phyloP scores from a whole-genome alignment of 2,888 invertebrate species.

The Hyppa rectilinea region DNA sequence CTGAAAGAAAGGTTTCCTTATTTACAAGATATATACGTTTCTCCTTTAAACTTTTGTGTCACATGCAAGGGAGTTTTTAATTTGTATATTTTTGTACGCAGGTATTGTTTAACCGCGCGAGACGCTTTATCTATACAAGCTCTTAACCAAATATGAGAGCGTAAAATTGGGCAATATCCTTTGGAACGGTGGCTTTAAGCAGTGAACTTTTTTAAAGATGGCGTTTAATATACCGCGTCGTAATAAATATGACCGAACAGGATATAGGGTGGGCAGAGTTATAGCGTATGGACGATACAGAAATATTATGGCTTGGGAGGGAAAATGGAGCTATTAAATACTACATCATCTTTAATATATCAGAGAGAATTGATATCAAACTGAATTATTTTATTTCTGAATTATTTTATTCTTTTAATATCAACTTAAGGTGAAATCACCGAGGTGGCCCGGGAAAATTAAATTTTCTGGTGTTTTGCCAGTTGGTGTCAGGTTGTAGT shows the following conservation, averaged over 20 bases:
- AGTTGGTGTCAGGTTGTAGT: no score
- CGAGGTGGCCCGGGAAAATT: no score
- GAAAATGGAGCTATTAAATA: slow-evolving; percentile 22
- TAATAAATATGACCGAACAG: slow-evolving; percentile 59
- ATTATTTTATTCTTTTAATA: no score
- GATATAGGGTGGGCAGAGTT: slow-evolving; percentile 53
- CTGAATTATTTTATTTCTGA: not conserved
- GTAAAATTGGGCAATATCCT: slow-evolving; percentile 64
- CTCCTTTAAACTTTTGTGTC: not conserved
- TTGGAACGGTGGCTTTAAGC: slow-evolving; percentile 64
- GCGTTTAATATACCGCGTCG: slow-evolving; percentile 49
- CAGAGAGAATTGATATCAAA: not conserved
- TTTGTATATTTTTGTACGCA: slow-evolving; percentile 2
- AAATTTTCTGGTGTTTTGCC: no score
- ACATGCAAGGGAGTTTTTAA: slow-evolving; percentile 1
- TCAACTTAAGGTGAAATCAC: no score
- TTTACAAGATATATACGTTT: slow-evolving; percentile 7
- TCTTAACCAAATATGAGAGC: slow-evolving; percentile 76
- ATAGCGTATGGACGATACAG: slow-evolving; percentile 36
- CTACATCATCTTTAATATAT: not conserved
- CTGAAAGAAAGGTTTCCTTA: slow-evolving; percentile 1
- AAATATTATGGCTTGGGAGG: slow-evolving; percentile 33
- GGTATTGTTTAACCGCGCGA: slow-evolving; percentile 5
- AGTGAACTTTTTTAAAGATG: slow-evolving; percentile 56
- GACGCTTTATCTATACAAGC: slow-evolving; percentile 23